Percentiles rank a stretch among this genome's conserved stretches.
Conservation (phyloP, 1,140 invertebrate genomes). For the Temnothorax curvispinosus region DNA sequence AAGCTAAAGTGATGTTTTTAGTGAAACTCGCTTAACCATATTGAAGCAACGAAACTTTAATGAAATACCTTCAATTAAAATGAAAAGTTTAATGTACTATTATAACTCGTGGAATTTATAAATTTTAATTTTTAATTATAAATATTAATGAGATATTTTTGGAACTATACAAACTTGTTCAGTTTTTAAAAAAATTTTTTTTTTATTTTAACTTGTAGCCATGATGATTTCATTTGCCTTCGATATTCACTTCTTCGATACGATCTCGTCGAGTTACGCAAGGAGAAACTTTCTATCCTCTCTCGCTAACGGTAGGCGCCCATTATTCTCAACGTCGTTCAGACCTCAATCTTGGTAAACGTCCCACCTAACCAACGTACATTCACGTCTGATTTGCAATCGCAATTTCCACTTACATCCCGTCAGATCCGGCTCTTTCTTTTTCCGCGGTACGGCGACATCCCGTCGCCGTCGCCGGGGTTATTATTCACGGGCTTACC, state of each 20-base stretch:
- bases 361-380: background rate
- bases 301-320: slow-evolving; percentile 12
- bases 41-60: background rate
- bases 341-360: slow-evolving; percentile 21
- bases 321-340: slow-evolving; percentile 25
- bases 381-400: slow-evolving; percentile 25
- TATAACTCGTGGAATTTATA: background rate
- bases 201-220: background rate
- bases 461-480: slow-evolving; percentile 4
- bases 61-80: slow-evolving; percentile 13
- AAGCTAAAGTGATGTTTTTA: background rate
- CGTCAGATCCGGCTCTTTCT: background rate
- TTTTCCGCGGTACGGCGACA: background rate
- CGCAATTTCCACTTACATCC: slow-evolving; percentile 45
- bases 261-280: slow-evolving; percentile 32
- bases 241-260: slow-evolving; percentile 35
- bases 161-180: too few species aligned
- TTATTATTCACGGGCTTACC: slow-evolving; percentile 26
- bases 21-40: background rate
- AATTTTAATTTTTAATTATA: slow-evolving; percentile 3
- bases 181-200: background rate
- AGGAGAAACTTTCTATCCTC: slow-evolving; percentile 44
- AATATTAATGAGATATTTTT: background rate
- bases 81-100: background rate
- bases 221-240: slow-evolving; percentile 39